These are phyloP conservation scores for Pammene fasciana DNA, from an alignment of 2,888 invertebrate genomes.

Conservation along the genomic window DNA sequence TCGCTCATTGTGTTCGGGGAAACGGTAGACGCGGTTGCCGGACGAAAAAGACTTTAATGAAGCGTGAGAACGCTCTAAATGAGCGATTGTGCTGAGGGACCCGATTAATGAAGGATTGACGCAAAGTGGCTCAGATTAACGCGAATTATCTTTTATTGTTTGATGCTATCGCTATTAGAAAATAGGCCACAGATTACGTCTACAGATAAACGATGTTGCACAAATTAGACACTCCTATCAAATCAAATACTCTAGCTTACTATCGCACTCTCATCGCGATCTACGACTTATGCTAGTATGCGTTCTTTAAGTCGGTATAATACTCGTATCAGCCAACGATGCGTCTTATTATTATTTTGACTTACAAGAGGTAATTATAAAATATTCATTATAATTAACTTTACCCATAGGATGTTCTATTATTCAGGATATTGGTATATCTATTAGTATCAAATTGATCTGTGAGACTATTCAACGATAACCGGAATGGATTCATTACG, in stretches of 20 bases:
- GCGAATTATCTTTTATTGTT: slow-evolving; percentile 57
- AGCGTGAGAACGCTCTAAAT: slow-evolving; percentile 81
- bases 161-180: slow-evolving; percentile 37
- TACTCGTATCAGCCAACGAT: no score
- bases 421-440: background rate
- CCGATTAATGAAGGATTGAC: slow-evolving; percentile 79
- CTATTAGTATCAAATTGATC: background rate
- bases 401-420: background rate
- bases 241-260: no score
- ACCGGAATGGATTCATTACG: slow-evolving; percentile 32
- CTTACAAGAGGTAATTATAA: no score
- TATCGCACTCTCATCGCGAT: no score
- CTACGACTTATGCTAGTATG: no score
- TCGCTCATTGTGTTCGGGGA: slow-evolving; percentile 82
- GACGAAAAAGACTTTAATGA: slow-evolving; percentile 83
- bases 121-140: slow-evolving; percentile 72
- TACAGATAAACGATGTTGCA: background rate
- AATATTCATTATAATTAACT: background rate
- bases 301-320: no score
- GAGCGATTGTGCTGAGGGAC: slow-evolving; percentile 76
- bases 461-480: slow-evolving; percentile 16
- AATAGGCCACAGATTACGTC: slow-evolving; percentile 2
- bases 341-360: no score
- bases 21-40: slow-evolving; percentile 82
- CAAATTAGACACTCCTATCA: no score